Conservation (phyloP, 2,888 invertebrate species). For the Stenotaenia linearis region DNA sequence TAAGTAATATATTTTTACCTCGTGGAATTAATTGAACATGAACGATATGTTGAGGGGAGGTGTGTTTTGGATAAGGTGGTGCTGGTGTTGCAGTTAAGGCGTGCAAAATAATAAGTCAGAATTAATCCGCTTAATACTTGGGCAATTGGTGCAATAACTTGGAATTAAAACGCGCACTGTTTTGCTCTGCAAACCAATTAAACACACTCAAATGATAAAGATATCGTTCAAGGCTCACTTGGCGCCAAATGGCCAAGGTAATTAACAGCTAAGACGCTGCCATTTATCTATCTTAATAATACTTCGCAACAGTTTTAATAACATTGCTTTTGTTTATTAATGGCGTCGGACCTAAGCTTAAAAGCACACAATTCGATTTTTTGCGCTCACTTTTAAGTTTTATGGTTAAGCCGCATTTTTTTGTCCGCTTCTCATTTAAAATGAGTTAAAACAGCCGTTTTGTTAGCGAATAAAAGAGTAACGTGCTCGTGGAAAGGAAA, state of each 20-base stretch:
- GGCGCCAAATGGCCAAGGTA: background rate
- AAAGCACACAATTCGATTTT: background rate
- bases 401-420: background rate
- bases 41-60: conserved; percentile 1
- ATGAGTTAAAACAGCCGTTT: background rate
- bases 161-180: conserved; percentile 7
- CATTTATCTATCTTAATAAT: conserved; percentile 6
- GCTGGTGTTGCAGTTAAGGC: background rate
- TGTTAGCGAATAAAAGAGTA: background rate
- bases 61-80: background rate
- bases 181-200: conserved; percentile 15
- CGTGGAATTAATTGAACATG: conserved; percentile 3
- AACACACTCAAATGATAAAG: conserved; percentile 9
- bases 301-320: background rate
- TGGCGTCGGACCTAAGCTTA: background rate
- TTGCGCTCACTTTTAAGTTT: background rate
- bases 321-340: background rate
- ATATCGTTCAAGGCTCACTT: conserved; percentile 3
- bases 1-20: conserved; percentile 6
- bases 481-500: no score
- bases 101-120: conserved; percentile 11
- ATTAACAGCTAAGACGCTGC: background rate
- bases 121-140: conserved; percentile 15
- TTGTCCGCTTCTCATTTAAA: background rate
- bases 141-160: conserved; percentile 11